Base-by-base conservation (phyloP, 2,888 invertebrate genomes). In the Aethes cnicana region DNA sequence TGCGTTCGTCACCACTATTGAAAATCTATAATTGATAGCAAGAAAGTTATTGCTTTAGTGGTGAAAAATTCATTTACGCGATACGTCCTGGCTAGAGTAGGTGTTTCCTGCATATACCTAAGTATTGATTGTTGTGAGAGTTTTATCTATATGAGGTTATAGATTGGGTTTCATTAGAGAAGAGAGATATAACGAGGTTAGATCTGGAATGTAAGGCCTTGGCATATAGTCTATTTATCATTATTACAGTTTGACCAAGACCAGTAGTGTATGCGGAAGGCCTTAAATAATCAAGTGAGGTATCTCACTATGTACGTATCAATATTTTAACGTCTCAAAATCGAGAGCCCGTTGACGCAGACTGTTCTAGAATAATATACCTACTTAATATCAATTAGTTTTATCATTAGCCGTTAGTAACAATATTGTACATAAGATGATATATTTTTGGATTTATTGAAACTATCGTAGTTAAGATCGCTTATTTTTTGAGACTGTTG, bases 401-500 rank as follows among this genome's bases (percentile, higher is more conserved):
- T 28, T 11, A 4, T 12, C 6, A 18, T 17, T 39, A 41, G 39
- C 16, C 17, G n/a, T 21, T 26, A 49, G 11, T 26, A 16, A 16
- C 43, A 36, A 35, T 36, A 20, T 61, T 81, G 77, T 84, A 79
- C 62, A 79, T 80, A 84, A 78, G 70, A 81, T 71, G 69, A 80
- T 72, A 79, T 84, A 84, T 84, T 84, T 84, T 84, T 84, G 79
- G 75, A 83, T 77, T 72, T 75, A 77, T 70, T 70, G 74, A 65
- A 74, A 65, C 68, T 72, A 74, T 26, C 6, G 35, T 49, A 71
- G 69, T 55, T 73, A 71, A 73, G 73, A 76, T 71, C 68, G 69
- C 69, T 81, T 86, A 85, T 84, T 86, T 87, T 86, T 87, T 81
- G 84, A 86, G 84, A 87, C 82, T 86, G 81, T 85, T 85, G 80